Evolutionary conservation across 2,888 invertebrate genomes (phyloP).

Genomic region (Norana najaformis): DNA sequence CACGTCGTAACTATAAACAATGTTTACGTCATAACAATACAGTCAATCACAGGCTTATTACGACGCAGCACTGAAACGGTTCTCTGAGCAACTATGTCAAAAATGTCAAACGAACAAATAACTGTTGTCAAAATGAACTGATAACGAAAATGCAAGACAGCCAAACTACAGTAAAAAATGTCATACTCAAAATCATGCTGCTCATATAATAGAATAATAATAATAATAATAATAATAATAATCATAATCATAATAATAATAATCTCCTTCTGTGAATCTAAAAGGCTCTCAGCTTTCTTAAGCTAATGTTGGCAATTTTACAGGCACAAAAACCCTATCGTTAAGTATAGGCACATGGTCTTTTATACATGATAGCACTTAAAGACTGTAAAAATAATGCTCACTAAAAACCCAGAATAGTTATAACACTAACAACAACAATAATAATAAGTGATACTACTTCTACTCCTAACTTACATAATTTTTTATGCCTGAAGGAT

Average conservation of each 20-base stretch:
- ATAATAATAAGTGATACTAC: background rate
- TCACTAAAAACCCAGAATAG: background rate
- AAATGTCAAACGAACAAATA: background rate
- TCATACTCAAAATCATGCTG: background rate
- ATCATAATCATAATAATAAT: background rate
- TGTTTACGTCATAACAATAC: background rate
- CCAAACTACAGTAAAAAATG: constrained; percentile 13
- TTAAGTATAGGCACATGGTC: background rate
- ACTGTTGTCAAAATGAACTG: constrained; percentile 13
- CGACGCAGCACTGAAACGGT: background rate
- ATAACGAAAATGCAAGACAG: constrained; percentile 5
- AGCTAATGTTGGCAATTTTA: background rate
- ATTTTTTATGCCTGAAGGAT: background rate
- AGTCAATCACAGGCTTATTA: background rate
- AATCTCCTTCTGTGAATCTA: background rate
- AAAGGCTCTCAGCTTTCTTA: background rate
- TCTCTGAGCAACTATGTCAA: background rate
- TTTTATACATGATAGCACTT: background rate
- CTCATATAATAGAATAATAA: background rate
- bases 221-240: background rate
- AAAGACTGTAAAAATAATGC: background rate
- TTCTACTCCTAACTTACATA: background rate
- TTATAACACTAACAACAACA: background rate
- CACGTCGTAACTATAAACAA: background rate
- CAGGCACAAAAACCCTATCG: background rate